phyloP scores from a whole-genome alignment of 2,113 vertebrate genomes.

The Scomber colias region DNA sequence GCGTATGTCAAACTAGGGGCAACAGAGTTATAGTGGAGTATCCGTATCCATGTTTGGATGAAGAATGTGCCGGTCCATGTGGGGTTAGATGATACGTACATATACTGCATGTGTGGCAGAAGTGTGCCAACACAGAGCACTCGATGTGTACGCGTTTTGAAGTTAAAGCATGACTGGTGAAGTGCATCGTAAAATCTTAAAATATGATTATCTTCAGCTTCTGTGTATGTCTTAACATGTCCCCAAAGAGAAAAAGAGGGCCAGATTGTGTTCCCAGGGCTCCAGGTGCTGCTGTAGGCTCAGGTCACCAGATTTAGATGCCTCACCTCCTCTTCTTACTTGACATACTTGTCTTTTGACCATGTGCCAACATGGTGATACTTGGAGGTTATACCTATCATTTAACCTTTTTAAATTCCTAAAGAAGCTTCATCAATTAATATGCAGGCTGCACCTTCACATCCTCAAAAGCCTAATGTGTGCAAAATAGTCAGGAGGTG shows the following conservation, averaged over 20 bases:
- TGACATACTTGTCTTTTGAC: conserved; percentile 26
- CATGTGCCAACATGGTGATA: not conserved
- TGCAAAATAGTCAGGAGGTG: not conserved
- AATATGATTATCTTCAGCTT: not conserved
- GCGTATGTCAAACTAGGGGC: conserved; percentile 12
- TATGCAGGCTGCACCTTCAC: not conserved
- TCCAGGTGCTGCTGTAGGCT: conserved; percentile 44
- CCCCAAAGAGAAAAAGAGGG: not conserved
- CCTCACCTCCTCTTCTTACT: conserved; percentile 44
- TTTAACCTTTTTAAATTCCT: conserved; percentile 25
- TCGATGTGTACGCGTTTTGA: not conserved
- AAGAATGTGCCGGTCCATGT: not conserved
- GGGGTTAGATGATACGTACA: not conserved
- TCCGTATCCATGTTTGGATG: conserved; percentile 12
- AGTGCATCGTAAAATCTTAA: not conserved
- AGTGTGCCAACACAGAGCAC: not conserved
- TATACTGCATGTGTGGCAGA: not conserved
- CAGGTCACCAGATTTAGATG: conserved; percentile 44
- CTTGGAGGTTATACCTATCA: not conserved
- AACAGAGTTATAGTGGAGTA: conserved; percentile 4
- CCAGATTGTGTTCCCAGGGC: conserved; percentile 18
- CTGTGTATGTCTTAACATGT: conserved; percentile 5
- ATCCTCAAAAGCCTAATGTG: not conserved
- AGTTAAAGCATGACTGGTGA: not conserved
- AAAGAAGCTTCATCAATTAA: not conserved